phyloP scores from a whole-genome alignment of 2,797 vertebrate species.

The Nyctibius grandis region DNA sequence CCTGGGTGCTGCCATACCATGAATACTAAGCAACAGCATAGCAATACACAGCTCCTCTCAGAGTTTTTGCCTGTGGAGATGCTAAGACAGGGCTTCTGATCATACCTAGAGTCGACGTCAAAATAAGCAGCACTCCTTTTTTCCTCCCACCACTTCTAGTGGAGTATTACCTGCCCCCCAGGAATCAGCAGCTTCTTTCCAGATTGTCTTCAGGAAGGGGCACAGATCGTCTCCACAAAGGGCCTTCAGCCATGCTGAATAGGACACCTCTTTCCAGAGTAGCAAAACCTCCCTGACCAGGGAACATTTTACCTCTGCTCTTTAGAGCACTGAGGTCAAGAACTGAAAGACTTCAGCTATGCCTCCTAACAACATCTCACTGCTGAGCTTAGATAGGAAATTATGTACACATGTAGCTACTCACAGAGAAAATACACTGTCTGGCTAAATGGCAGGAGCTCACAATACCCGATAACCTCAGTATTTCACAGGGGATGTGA shows the following conservation, averaged over 20 bases:
- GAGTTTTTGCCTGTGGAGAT: neutral
- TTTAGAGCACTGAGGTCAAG: neutral
- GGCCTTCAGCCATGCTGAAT: neutral
- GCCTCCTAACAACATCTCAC: neutral
- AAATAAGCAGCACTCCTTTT: neutral
- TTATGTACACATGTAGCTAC: neutral
- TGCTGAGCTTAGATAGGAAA: neutral
- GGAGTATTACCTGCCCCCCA: too few relatives aligned
- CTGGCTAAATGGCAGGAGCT: neutral
- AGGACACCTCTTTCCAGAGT: neutral
- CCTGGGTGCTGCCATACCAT: neutral
- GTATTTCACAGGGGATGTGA: neutral
- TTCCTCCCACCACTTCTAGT: neutral
- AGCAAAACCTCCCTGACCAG: neutral
- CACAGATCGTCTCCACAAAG: neutral
- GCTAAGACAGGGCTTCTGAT: neutral
- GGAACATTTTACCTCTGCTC: neutral
- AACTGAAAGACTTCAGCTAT: neutral
- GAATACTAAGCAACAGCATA: neutral
- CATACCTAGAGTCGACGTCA: accelerated
- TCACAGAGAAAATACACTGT: neutral
- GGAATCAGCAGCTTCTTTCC: neutral
- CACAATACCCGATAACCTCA: accelerated
- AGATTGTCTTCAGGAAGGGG: neutral
- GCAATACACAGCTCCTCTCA: neutral